Evolutionary conservation across 1,140 invertebrate genomes (phyloP), one percentile per base, ranked within the genome.

Genomic region (Chironomus striatipennis): DNA sequence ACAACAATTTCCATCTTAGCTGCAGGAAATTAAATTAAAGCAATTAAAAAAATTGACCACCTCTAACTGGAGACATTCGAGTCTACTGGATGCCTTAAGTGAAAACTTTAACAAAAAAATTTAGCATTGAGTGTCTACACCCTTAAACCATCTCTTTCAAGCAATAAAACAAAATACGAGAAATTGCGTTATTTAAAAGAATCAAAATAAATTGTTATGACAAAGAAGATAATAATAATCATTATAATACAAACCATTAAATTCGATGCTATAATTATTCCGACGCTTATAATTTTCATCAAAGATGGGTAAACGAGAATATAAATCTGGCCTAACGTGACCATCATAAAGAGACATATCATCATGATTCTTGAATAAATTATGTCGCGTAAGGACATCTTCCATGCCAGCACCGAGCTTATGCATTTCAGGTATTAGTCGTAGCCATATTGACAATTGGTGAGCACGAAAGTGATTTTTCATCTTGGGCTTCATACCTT

Each of bases 391-490:
- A 75, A 91, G 90, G 18, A 93, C 92, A 81, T 93, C 92, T 78
- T 94, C 91, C 90, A 94, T 93, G 15, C 93, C 93, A 0, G 92
- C 91, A 57, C 47, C 47, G n/a, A 57, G 47, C 65, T 91, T 85
- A 83, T 98, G 95, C 15, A 98, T 87, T 81, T 96, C 94, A 0
- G 96, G 96, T 70, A 98, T 93, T 8, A 98, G 86, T 57, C 94
- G 89, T 12, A 95, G 83, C 96, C 96, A 98, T 72, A 98, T 94
- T 5, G 95, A 96, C 20, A 97, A 85, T 79, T 97, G 94, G 83
- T 96, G 93, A 12, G 94, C 94, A 21, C 95, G 87, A 83, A 95
- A 98, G 82, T 97, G 96, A 83, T 97, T 95, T 80, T 95, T 94
- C 84, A 95, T 89, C 78, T 91, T 88, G 1, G 93, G 92, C 83